Percentiles rank a stretch among this genome's conserved stretches.
Evolutionary conservation across 2,888 invertebrate species (phyloP).

Genomic region (Pristionchus mayeri): DNA sequence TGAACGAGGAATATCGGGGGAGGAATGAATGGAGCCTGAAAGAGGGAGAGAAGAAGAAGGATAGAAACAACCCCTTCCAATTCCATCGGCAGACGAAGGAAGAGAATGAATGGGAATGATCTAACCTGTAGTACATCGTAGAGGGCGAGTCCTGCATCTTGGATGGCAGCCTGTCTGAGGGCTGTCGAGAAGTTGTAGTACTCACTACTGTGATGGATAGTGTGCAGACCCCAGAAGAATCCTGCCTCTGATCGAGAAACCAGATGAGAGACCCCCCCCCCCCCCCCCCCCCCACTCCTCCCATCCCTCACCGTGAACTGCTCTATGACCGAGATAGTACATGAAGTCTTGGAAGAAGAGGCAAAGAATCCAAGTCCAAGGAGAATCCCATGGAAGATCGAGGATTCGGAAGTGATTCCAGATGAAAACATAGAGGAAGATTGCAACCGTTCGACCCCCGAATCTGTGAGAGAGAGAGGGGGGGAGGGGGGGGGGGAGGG

Average conservation of each 20-base stretch:
- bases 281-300: not conserved
- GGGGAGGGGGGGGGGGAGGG: not conserved
- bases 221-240: constrained; percentile 90
- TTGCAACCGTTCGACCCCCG: constrained; percentile 74
- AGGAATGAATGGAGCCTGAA: constrained; percentile 82
- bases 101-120: too few species aligned
- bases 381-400: constrained; percentile 86
- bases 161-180: constrained; percentile 86
- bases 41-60: constrained; percentile 46
- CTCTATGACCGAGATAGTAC: constrained; percentile 92
- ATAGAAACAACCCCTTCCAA: not conserved
- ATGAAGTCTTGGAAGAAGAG: constrained; percentile 88
- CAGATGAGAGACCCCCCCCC: not conserved
- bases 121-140: constrained; percentile 69
- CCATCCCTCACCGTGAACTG: constrained; percentile 85
- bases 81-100: too few species aligned
- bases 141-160: constrained; percentile 82
- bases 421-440: constrained; percentile 81
- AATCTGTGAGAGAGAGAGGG: too few species aligned
- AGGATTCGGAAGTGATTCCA: constrained; percentile 84
- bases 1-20: constrained; percentile 86
- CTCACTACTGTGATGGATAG: constrained; percentile 92
- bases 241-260: constrained; percentile 84
- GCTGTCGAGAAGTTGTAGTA: constrained; percentile 90
- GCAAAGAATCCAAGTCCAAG: constrained; percentile 87